Evolutionary conservation across 2,888 invertebrate genomes (phyloP).

Genomic region (Ferrisia virgata): DNA sequence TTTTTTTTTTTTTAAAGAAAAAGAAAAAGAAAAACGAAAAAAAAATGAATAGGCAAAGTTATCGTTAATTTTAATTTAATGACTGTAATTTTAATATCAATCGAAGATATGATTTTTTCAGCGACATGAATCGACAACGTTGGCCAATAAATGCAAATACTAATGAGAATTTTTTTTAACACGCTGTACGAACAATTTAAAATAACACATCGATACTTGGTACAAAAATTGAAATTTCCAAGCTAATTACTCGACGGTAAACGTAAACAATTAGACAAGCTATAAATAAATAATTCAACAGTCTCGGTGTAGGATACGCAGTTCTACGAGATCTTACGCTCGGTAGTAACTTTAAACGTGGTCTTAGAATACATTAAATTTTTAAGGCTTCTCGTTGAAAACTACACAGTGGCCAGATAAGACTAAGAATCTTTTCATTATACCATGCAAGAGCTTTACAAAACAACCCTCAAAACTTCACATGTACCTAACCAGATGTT

Average conservation of each 20-base stretch:
- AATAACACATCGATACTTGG: too few species aligned
- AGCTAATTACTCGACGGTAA: not conserved
- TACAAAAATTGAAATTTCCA: too few species aligned
- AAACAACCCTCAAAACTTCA: too few species aligned
- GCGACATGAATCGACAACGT: not conserved
- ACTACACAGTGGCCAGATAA: not conserved
- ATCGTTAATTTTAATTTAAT: slow-evolving; percentile 26
- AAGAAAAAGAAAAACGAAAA: too few species aligned
- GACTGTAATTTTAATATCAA: not conserved
- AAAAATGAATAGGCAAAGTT: not conserved
- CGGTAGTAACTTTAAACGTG: not conserved
- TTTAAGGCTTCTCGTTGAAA: not conserved
- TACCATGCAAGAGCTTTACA: too few species aligned
- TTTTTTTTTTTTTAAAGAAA: too few species aligned
- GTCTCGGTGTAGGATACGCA: not conserved
- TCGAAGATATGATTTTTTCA: not conserved
- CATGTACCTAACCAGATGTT: too few species aligned
- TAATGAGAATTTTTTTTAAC: not conserved
- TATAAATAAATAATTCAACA: not conserved
- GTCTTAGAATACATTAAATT: not conserved
- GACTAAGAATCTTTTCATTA: too few species aligned
- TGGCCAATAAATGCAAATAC: too few species aligned
- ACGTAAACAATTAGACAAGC: not conserved
- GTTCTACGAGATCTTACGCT: not conserved
- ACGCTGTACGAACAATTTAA: not conserved